These are phyloP conservation scores for Geotrypetes seraphini DNA, from an alignment of 2,797 vertebrate species.

Conservation along the genomic window DNA sequence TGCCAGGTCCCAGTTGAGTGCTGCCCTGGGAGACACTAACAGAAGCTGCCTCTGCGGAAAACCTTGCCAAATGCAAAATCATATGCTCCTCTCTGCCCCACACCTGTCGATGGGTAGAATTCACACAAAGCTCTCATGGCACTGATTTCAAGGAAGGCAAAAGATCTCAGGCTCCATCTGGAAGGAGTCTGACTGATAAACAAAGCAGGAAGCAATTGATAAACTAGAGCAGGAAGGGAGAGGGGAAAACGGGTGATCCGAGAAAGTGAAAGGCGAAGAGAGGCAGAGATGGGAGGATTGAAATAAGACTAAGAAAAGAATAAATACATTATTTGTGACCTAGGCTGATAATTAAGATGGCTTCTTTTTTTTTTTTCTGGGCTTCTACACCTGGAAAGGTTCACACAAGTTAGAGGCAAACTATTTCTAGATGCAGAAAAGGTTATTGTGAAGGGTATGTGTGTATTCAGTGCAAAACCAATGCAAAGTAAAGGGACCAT, in stretches of 20 bases:
- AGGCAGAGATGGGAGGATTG: background rate
- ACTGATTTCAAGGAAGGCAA: slow-evolving; percentile 31
- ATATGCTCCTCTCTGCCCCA: slow-evolving; percentile 66
- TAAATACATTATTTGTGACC: no score
- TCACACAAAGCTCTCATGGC: slow-evolving; percentile 52
- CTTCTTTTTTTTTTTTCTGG: no score
- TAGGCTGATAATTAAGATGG: no score
- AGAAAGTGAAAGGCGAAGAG: background rate
- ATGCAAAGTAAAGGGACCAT: no score
- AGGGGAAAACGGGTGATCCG: background rate
- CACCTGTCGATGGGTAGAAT: slow-evolving; percentile 66
- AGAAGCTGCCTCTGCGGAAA: slow-evolving; percentile 54
- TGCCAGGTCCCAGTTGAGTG: slow-evolving; percentile 70
- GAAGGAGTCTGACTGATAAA: slow-evolving; percentile 1
- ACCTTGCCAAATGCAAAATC: slow-evolving; percentile 54
- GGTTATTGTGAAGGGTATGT: no score
- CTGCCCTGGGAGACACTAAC: slow-evolving; percentile 52
- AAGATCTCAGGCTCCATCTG: slow-evolving; percentile 45
- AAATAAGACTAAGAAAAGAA: no score
- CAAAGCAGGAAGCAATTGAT: no score
- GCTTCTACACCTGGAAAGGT: no score
- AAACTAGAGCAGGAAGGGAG: accelerated
- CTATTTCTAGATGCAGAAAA: no score
- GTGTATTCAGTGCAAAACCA: no score
- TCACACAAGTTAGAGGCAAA: no score